Conservation (phyloP, 2,113 vertebrate genomes). For the Syngnathus typhle region DNA sequence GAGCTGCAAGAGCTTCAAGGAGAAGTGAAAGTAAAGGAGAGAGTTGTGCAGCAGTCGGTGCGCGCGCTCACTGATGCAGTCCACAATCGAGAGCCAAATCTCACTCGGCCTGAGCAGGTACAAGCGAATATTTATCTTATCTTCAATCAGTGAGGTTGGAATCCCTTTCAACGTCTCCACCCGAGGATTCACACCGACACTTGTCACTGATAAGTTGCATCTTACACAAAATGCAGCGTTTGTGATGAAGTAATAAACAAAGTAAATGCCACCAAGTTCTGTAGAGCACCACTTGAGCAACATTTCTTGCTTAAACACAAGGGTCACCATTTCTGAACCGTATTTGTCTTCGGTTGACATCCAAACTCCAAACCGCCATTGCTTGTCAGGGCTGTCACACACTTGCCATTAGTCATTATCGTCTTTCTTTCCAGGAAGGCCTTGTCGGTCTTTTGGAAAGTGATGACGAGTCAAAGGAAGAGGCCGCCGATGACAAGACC, state of each 20-base stretch:
- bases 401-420: conserved; percentile 46
- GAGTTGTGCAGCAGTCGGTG: conserved; percentile 75
- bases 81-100: conserved; percentile 57
- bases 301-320: conserved; percentile 1
- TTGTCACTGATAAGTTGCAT: neutral
- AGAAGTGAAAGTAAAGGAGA: conserved; percentile 76
- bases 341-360: conserved; percentile 21
- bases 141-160: too few species aligned
- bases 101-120: conserved; percentile 77
- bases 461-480: conserved; percentile 64
- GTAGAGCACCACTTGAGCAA: neutral
- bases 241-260: conserved; percentile 4
- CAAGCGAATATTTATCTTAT: neutral
- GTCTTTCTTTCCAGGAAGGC: conserved; percentile 69
- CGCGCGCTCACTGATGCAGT: conserved; percentile 70
- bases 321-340: neutral
- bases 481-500: conserved; percentile 47
- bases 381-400: conserved; percentile 39
- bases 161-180: too few species aligned
- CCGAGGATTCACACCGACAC: neutral
- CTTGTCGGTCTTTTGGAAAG: conserved; percentile 85
- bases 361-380: conserved; percentile 28
- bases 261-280: neutral
- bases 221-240: neutral
- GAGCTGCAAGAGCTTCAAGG: conserved; percentile 73